A percentile compares a stretch with the other conserved stretches of the same genome.
Conservation (phyloP, 2,888 invertebrate genomes). For the Agrochola macilenta region DNA sequence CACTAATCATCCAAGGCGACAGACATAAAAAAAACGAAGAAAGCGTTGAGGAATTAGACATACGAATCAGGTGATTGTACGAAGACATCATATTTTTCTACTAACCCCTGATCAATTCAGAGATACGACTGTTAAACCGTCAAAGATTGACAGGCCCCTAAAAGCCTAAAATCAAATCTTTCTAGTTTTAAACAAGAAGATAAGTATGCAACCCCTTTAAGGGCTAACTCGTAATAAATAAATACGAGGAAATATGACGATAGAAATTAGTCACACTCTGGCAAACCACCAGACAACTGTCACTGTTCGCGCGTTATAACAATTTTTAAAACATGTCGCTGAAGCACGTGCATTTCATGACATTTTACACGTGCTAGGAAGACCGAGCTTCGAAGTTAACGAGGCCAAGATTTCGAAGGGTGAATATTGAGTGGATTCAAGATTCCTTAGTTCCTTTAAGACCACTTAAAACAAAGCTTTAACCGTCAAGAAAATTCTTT, state of each 20-base stretch:
- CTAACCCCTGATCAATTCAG: too few species aligned
- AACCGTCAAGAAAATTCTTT: background rate
- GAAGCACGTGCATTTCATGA: conserved; percentile 28
- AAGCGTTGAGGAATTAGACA: too few species aligned
- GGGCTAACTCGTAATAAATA: conserved; percentile 10
- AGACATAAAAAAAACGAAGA: too few species aligned
- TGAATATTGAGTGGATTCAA: background rate
- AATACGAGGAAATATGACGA: conserved; percentile 32
- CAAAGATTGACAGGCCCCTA: background rate
- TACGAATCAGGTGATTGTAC: too few species aligned
- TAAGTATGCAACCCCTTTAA: background rate
- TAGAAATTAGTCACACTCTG: conserved; percentile 48
- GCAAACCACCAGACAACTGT: conserved; percentile 43
- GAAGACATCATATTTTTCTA: too few species aligned
- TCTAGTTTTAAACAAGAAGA: background rate
- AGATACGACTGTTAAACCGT: background rate
- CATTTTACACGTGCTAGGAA: conserved; percentile 5
- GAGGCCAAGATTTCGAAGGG: background rate
- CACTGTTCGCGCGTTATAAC: conserved; percentile 21
- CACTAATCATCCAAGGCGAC: background rate
- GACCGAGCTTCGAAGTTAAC: conserved; percentile 18
- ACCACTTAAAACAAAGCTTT: background rate
- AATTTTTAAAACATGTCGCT: conserved; percentile 25
- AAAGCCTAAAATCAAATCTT: background rate
- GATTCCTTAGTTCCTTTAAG: background rate